Evolutionary conservation across 2,113 vertebrate species (phyloP), one percentile per base, ranked within the genome.

Genomic region (Oncorhynchus nerka): DNA sequence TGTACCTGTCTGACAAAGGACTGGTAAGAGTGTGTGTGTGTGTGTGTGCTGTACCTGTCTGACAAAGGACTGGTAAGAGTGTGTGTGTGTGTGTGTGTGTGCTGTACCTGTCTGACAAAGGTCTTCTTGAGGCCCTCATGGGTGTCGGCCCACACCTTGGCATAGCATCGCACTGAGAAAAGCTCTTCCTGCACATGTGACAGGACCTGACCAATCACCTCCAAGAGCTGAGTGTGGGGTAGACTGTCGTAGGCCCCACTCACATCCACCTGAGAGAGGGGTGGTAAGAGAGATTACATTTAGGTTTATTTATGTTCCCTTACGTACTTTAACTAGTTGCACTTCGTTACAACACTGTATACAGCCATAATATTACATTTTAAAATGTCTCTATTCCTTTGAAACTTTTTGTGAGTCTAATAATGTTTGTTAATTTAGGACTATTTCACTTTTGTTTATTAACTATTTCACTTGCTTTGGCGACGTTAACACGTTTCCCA

Each of bases 221-320:
- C 93, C 4, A 90, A 77, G 0, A 99, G 94, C 83, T 95, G 96
- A 1, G 90, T 81, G 75, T 97, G 97, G 26, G 96, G 97, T 32
- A 99, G 94, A 77, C 92, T 90, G 22, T 99, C 97, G 2, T 93
- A 99, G 3, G 97, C 97, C 5, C 95, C 93, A 6, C 92, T 94
- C 26, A 99, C 93, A 55, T 99, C 97, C 77, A 95, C 91, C 97
- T 99, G 64, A 80, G 66, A 84, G 1, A 39, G 11, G 81, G 68
- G 2, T 22, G 15, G 1, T 32, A 15, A 67, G 5, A 34, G 15
- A 70, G 11, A 65, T 5, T 6, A 34, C 5, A 34, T 6, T 34
- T 6, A 34, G 34, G 34, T 34, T 8, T 34, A 34, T 34, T 34
- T 34, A 34, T 34, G 1, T 34, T 34, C 34, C 34, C 34, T 34